Evolutionary conservation across 1,140 invertebrate genomes (phyloP).

Genomic region (Nasonia giraulti): DNA sequence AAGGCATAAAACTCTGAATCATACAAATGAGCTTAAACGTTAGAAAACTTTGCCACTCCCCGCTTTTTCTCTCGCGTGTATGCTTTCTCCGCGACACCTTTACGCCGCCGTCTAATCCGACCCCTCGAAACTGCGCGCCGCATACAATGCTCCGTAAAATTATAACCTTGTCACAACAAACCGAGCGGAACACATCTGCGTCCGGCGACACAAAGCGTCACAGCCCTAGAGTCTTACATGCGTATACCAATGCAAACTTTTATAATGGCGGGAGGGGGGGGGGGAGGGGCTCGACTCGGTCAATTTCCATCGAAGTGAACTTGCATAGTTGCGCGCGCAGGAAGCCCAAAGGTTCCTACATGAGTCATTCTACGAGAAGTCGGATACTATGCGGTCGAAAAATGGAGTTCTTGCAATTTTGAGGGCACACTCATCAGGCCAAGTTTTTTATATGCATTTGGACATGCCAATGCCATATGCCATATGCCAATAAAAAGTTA

Average conservation of each 20-base stretch:
- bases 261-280: neutral
- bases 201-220: conserved; percentile 8
- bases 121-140: conserved; percentile 1
- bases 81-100: neutral
- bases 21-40: neutral
- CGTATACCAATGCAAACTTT: neutral
- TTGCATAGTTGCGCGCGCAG: too few relatives aligned
- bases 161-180: conserved; percentile 59
- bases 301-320: neutral
- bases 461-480: too few relatives aligned
- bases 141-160: conserved; percentile 50
- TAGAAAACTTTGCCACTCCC: neutral
- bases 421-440: too few relatives aligned
- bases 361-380: too few relatives aligned
- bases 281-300: too few relatives aligned
- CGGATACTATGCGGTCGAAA: too few relatives aligned
- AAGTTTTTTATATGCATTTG: too few relatives aligned
- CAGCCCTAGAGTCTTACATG: neutral
- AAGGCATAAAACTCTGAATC: neutral
- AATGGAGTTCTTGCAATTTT: too few relatives aligned
- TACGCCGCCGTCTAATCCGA: conserved; percentile 26
- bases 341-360: too few relatives aligned
- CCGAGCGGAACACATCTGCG: conserved; percentile 43
- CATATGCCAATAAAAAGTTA: too few relatives aligned
- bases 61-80: neutral